Evolutionary conservation across 2,113 vertebrate species (phyloP), one percentile per base, ranked within the genome.

Genomic region (Alethe castanea): DNA sequence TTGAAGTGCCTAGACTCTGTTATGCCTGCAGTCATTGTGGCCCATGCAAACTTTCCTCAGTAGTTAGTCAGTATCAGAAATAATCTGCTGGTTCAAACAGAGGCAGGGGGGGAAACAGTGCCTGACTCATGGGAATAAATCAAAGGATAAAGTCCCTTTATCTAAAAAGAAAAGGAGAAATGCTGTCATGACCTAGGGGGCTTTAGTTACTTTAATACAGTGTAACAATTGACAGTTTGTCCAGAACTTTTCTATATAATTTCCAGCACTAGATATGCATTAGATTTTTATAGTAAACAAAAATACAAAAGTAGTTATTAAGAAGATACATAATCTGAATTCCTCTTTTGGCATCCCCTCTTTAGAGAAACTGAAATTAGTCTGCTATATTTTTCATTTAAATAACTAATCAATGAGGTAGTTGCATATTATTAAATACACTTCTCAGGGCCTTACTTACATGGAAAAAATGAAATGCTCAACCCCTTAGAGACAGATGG

Each of bases 91-190:
- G 38, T 53, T 92, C 35, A 64, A 77, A 65, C 8, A 54, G 16
- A 14, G 24, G n/a, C n/a, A n/a, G n/a, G n/a, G n/a, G n/a, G n/a
- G n/a, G n/a, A 61, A 8, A 2, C 3, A 8, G 16, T 38, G 6
- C 23, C 47, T 85, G 38, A 48, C 22, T 50, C 40, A 72, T 1
- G 5, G 35, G 35, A 88, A 5, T 73, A 62, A 29, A 31, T 24
- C n/a, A 78, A 42, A 94, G 12, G 7, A 76, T 88, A 29, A 12
- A 53, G 23, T 70, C 12, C 17, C 9, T 48, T 81, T n/a, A 57
- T 28, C 9, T 71, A 19, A 88, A 82, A 40, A 80, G 26, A 86
- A 86, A 56, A 56, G 3, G 12, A 80, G 12, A 62, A 62, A 67
- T 35, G 5, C 60, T 82, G 13, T 42, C 6, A 42, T 81, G 56